phyloP scores from a whole-genome alignment of 2,888 invertebrate genomes.

The Brenthis hecate region DNA sequence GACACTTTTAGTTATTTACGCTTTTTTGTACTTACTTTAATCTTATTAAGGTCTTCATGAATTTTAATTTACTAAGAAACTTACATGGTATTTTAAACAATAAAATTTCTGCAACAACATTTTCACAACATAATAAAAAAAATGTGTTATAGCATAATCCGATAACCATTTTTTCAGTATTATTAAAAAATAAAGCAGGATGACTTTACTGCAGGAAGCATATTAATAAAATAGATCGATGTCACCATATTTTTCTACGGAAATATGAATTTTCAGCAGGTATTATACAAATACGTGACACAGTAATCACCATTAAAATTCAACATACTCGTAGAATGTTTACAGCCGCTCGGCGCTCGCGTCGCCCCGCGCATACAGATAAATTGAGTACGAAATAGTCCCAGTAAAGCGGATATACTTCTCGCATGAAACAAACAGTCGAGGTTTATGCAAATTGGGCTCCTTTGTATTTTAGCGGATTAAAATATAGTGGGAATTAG shows the following conservation, averaged over 20 bases:
- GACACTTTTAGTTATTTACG: conserved; percentile 41
- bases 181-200: conserved; percentile 1
- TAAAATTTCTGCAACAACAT: background rate
- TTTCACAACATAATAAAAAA: conserved; percentile 2
- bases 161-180: background rate
- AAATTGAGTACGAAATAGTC: conserved; percentile 74
- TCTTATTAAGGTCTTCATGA: conserved; percentile 29
- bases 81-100: background rate
- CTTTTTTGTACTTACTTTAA: conserved; percentile 32
- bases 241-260: conserved; percentile 15
- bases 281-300: conserved; percentile 37
- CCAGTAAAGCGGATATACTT: conserved; percentile 74
- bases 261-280: conserved; percentile 27
- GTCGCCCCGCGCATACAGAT: conserved; percentile 63
- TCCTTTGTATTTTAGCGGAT: conserved; percentile 79
- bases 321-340: conserved; percentile 52
- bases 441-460: conserved; percentile 81
- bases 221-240: conserved; percentile 21
- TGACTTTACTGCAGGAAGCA: background rate
- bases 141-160: background rate
- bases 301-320: conserved; percentile 45
- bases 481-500: conserved; percentile 81
- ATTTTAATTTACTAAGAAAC: conserved; percentile 24
- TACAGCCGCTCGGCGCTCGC: conserved; percentile 48
- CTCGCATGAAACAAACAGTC: conserved; percentile 78